Evolutionary conservation across 2,797 vertebrate species (phyloP).

Genomic region (Taenioides sp.): DNA sequence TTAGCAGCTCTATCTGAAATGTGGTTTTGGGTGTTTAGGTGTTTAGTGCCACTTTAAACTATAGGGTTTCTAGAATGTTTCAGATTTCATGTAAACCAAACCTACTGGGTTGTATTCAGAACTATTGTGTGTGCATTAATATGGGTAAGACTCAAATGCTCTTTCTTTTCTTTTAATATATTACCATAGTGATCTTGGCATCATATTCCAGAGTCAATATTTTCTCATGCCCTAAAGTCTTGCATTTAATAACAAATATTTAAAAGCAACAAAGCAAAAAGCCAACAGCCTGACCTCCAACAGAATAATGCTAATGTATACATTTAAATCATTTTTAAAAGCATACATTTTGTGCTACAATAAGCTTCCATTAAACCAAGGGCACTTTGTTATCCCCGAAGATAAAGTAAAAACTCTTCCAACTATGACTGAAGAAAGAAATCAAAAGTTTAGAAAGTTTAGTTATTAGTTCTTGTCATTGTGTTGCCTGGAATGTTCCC

Average conservation of each 20-base stretch:
- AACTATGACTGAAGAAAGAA: too few relatives aligned
- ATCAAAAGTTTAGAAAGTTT: too few relatives aligned
- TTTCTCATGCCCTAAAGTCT: not conserved
- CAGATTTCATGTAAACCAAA: too few relatives aligned
- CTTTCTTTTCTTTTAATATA: not conserved
- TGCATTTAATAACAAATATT: not conserved
- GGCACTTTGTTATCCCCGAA: not conserved
- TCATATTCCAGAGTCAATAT: not conserved
- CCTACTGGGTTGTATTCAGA: not conserved
- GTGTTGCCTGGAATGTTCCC: too few relatives aligned
- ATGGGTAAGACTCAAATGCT: not conserved
- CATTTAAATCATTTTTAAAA: not conserved
- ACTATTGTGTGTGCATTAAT: not conserved
- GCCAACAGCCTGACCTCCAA: not conserved
- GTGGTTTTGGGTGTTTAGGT: too few relatives aligned
- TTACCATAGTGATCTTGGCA: not conserved
- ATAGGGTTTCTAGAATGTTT: too few relatives aligned
- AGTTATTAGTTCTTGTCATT: too few relatives aligned
- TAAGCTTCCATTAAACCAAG: conserved; percentile 15
- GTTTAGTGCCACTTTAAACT: too few relatives aligned
- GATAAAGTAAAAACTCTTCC: not conserved
- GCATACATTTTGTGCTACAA: too few relatives aligned
- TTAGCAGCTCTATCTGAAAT: too few relatives aligned
- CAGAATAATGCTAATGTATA: not conserved
- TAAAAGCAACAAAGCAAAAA: not conserved